Percentiles rank a stretch among this genome's conserved stretches.
Conservation (phyloP, 2,797 vertebrate genomes). For the Pipistrellus kuhlii region DNA sequence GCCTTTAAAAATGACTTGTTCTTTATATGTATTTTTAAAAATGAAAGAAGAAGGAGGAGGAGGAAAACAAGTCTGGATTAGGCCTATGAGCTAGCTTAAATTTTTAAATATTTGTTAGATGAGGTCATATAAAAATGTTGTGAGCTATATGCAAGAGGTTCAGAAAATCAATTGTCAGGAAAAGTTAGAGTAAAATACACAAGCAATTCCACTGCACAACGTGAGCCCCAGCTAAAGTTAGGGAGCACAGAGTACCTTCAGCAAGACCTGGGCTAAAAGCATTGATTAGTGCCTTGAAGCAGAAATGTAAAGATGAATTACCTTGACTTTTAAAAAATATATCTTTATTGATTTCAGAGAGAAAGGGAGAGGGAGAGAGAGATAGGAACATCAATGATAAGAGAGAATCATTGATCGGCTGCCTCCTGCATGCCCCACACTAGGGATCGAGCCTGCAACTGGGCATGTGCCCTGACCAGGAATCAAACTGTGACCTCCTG, state of each 20-base stretch:
- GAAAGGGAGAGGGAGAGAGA: too few relatives aligned
- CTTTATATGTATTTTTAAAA: not conserved
- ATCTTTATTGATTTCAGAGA: too few relatives aligned
- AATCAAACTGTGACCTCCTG: too few relatives aligned
- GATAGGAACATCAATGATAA: too few relatives aligned
- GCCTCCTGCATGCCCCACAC: too few relatives aligned
- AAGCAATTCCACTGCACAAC: not conserved
- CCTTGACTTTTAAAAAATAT: not conserved
- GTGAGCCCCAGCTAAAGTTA: not conserved
- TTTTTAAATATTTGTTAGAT: slow-evolving; percentile 1
- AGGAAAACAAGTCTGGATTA: not conserved
- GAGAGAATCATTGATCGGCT: too few relatives aligned
- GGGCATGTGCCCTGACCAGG: too few relatives aligned
- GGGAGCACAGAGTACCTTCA: not conserved
- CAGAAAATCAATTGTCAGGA: not conserved
- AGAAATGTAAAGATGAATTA: not conserved
- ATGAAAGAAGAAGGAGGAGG: not conserved
- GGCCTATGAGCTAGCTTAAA: not conserved
- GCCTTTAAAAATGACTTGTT: not conserved
- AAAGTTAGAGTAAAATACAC: not conserved
- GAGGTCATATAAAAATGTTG: not conserved
- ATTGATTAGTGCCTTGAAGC: not conserved
- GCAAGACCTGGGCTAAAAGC: not conserved
- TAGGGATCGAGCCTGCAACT: too few relatives aligned
- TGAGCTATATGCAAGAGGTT: not conserved